Evolutionary conservation across 2,888 invertebrate genomes (phyloP).

Genomic region (Drosophila dives): DNA sequence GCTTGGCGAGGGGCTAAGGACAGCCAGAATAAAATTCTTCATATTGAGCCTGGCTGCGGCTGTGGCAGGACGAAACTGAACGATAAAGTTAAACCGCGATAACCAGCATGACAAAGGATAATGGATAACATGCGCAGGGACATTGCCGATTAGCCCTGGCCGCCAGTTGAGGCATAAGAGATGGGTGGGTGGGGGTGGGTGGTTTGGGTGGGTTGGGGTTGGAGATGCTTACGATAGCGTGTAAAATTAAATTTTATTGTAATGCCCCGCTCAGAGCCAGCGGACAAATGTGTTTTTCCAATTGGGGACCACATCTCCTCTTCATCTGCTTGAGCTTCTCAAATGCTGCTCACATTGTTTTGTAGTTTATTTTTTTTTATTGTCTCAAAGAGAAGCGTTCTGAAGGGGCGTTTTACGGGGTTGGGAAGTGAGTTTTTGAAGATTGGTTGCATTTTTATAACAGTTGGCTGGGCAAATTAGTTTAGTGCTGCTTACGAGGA

Average conservation of each 20-base stretch:
- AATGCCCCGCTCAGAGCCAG: conserved; percentile 52
- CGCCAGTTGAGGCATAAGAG: conserved; percentile 50
- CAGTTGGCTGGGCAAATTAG: conserved; percentile 69
- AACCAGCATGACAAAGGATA: conserved; percentile 80
- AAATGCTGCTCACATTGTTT: conserved; percentile 41
- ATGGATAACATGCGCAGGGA: conserved; percentile 62
- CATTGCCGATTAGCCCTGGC: conserved; percentile 63
- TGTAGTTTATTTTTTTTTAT: conserved; percentile 26
- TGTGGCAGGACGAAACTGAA: conserved; percentile 53
- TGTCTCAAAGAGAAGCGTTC: conserved; percentile 33
- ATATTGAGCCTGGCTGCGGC: conserved; percentile 25
- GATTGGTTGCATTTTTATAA: conserved; percentile 56
- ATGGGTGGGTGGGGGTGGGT: neutral
- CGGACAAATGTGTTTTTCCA: conserved; percentile 52
- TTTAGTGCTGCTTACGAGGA: conserved; percentile 36
- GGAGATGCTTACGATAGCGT: conserved; percentile 71
- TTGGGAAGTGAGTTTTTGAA: conserved; percentile 20
- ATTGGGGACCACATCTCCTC: conserved; percentile 25
- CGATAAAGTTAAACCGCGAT: conserved; percentile 80
- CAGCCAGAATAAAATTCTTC: conserved; percentile 47
- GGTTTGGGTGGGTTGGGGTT: neutral
- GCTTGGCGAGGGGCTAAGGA: neutral
- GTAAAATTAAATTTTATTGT: conserved; percentile 79
- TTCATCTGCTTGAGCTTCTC: conserved; percentile 4
- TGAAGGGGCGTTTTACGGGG: neutral